phyloP scores from a whole-genome alignment of 2,797 vertebrate species.

The Falco concolor region DNA sequence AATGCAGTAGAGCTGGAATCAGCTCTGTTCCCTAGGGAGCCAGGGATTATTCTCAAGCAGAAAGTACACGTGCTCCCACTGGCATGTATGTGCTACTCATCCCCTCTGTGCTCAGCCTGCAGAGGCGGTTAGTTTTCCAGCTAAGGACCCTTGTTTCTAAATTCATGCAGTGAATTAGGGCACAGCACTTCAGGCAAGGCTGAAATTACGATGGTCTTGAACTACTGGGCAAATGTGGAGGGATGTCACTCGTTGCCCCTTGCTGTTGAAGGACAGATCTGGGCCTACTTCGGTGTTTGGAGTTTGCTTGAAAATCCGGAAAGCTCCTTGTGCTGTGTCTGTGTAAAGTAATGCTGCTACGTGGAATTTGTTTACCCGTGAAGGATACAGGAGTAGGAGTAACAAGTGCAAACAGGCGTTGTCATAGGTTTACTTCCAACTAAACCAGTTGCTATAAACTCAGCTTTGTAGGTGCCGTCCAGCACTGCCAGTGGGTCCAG shows the following conservation, averaged over 20 bases:
- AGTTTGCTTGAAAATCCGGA: not conserved
- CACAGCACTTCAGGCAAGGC: not conserved
- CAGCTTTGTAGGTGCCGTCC: not conserved
- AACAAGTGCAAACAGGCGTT: not conserved
- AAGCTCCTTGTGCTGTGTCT: not conserved
- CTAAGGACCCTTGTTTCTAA: not conserved
- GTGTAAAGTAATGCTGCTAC: not conserved
- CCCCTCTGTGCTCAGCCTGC: not conserved
- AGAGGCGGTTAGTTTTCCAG: not conserved
- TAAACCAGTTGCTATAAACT: not conserved
- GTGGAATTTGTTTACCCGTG: not conserved
- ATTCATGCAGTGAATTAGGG: not conserved
- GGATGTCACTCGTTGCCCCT: not conserved
- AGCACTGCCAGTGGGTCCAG: not conserved
- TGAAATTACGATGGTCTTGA: not conserved
- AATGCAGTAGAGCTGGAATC: not conserved
- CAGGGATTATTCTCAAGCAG: not conserved
- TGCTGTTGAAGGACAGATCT: not conserved
- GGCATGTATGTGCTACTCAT: not conserved
- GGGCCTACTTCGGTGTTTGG: not conserved
- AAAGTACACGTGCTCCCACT: not conserved
- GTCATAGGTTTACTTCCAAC: not conserved
- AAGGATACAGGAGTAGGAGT: not conserved
- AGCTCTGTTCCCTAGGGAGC: not conserved
- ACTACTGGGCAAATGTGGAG: not conserved